These are phyloP conservation scores for Tetragonula clypearis DNA, from an alignment of 1,140 invertebrate species.

Conservation along the genomic window DNA sequence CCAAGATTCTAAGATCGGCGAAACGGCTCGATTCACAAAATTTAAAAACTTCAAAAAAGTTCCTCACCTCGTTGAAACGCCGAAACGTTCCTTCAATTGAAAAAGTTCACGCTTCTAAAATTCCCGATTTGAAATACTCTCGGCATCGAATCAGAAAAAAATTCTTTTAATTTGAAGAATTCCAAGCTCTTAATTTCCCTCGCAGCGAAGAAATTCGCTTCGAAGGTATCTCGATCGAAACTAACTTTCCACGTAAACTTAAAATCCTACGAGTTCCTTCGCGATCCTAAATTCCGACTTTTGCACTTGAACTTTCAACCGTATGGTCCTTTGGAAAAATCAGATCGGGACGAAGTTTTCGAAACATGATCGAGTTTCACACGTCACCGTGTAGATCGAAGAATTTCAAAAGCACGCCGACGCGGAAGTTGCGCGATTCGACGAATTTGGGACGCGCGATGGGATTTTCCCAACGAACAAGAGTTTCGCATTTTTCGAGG, in stretches of 20 bases:
- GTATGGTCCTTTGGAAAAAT: not conserved
- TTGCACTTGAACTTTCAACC: not conserved
- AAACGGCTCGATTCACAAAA: not conserved
- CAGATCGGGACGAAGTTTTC: not conserved
- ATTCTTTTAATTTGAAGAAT: not conserved
- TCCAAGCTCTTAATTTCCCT: not conserved
- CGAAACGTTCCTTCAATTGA: no score
- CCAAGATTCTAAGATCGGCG: not conserved
- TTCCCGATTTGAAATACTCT: no score
- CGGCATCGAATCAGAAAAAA: no score
- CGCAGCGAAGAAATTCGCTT: no score
- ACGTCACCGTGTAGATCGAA: not conserved
- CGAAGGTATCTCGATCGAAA: fast-evolving
- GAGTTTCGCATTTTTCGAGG: slow-evolving; percentile 12
- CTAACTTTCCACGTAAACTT: not conserved
- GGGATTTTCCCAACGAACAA: not conserved
- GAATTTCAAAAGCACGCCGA: not conserved
- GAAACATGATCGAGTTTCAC: no score
- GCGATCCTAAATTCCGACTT: not conserved
- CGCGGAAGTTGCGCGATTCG: not conserved
- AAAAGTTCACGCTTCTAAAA: no score
- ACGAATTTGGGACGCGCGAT: not conserved
- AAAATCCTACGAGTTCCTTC: not conserved
- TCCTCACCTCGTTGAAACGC: no score
- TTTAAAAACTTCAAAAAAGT: not conserved